Evolutionary conservation across 2,113 vertebrate species (phyloP), one percentile per base, ranked within the genome.

Genomic region (Cyrtonyx montezumae): DNA sequence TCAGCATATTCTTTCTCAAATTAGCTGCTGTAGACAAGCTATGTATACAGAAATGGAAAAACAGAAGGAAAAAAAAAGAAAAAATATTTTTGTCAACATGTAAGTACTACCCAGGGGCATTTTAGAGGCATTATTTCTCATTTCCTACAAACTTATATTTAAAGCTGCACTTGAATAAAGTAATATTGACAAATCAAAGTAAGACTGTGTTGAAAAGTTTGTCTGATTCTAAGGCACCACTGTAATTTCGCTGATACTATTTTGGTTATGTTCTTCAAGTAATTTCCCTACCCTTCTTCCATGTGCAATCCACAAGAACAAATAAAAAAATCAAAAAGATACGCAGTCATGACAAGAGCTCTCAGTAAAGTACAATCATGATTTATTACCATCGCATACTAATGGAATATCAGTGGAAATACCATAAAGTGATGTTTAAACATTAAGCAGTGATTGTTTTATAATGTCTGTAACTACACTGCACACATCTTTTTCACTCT

Each of bases 141-240:
- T 80, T 90, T 16, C 68, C 28, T 67, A 36, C 11, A 46, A 67
- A n/a, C 61, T 18, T 77, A 26, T 80, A 73, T 61, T 76, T 91
- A 69, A 90, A 91, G 46, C 21, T 68, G 58, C 34, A 81, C 10
- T 66, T 74, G 26, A 93, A 88, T 53, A 77, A 85, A 78, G 63
- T 53, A 82, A 79, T 78, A 88, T 14, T 75, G 59, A 87, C 48
- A 68, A 93, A 90, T 86, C 23, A 22, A 90, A 95, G 86, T 71
- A 63, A 88, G 90, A 75, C 18, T 28, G 30, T 62, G n/a, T 18
- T 75, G 48, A 87, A 89, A 91, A 91, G 34, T 59, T 25, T 51
- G 10, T 37, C 21, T 62, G 68, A 6, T 94, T 88, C 55, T 56
- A 67, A 92, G 46, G 46, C 16, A 68, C 19, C 5, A 15, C 3